A percentile compares a stretch with the other conserved stretches of the same genome.
Conservation (phyloP, 2,888 invertebrate species). For the Heliconius hortense region DNA sequence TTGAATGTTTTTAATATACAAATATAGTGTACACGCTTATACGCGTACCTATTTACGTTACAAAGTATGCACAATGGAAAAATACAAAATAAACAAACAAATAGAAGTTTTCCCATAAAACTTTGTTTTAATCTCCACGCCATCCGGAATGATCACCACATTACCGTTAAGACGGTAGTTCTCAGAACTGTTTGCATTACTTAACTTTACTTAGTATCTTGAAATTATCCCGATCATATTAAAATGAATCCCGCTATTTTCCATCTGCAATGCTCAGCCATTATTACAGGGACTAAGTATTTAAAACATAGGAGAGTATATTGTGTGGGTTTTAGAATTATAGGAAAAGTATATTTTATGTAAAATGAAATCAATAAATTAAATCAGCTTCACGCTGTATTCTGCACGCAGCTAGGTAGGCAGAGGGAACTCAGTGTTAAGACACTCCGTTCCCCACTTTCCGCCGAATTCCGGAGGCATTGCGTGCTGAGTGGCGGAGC, state of each 20-base stretch:
- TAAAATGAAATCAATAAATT: too few species aligned
- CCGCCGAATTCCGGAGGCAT: too few species aligned
- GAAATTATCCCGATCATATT: constrained; percentile 56
- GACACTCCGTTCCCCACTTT: too few species aligned
- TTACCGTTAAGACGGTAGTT: constrained; percentile 63
- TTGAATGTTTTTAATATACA: background rate
- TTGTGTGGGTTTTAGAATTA: background rate
- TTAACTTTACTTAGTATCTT: constrained; percentile 50
- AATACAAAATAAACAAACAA: constrained; percentile 29
- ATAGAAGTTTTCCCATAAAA: constrained; percentile 56
- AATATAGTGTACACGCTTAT: background rate
- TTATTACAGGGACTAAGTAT: constrained; percentile 12
- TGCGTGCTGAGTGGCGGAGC: too few species aligned
- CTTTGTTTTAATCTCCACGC: constrained; percentile 64
- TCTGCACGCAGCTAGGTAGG: too few species aligned
- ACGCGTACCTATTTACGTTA: background rate
- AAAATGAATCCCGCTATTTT: constrained; percentile 41
- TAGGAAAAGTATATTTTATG: background rate
- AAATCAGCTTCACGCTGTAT: too few species aligned
- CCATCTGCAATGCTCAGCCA: constrained; percentile 16
- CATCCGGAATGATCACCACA: constrained; percentile 52
- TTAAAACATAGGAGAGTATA: constrained; percentile 19
- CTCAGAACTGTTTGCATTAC: constrained; percentile 53
- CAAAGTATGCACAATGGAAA: constrained; percentile 23
- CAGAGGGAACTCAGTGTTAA: too few species aligned